Evolutionary conservation across 2,113 vertebrate species (phyloP).

Genomic region (Lonchura striata): DNA sequence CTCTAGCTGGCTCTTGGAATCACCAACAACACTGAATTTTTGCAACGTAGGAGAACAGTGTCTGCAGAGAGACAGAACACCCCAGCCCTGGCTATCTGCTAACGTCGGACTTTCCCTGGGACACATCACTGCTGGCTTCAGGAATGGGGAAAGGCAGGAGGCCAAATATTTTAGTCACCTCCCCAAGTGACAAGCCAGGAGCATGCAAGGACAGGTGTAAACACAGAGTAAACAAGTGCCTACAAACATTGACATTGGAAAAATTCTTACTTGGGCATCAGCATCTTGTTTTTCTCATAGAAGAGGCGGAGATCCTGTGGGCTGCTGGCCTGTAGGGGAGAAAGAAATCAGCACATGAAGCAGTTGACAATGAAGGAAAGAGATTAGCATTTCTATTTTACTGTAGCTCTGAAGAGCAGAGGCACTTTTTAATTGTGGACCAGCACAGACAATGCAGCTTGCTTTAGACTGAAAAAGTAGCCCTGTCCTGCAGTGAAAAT

Average conservation of each 20-base stretch:
- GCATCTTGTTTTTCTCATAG: slow-evolving; percentile 92
- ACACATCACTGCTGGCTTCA: background rate
- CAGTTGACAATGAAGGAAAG: background rate
- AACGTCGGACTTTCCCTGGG: background rate
- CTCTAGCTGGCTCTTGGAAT: background rate
- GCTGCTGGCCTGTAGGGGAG: slow-evolving; percentile 83
- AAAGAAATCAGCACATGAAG: background rate
- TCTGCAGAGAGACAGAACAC: background rate
- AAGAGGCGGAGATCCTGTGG: slow-evolving; percentile 93
- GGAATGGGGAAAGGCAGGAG: background rate
- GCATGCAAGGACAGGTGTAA: slow-evolving; percentile 21
- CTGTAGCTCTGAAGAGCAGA: background rate
- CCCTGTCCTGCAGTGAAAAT: background rate
- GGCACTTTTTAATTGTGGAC: background rate
- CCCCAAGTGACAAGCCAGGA: background rate
- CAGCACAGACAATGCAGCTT: background rate
- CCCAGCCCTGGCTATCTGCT: background rate
- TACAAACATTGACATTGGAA: background rate
- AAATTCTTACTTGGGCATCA: slow-evolving; percentile 86
- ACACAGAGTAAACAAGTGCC: slow-evolving; percentile 14
- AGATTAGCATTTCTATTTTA: slow-evolving; percentile 1
- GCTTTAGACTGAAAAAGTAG: background rate
- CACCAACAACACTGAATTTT: background rate
- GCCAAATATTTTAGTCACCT: slow-evolving; percentile 27
- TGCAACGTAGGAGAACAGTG: accelerated